phyloP scores from a whole-genome alignment of 2,113 vertebrate species.

The Actenoides lindsayi region DNA sequence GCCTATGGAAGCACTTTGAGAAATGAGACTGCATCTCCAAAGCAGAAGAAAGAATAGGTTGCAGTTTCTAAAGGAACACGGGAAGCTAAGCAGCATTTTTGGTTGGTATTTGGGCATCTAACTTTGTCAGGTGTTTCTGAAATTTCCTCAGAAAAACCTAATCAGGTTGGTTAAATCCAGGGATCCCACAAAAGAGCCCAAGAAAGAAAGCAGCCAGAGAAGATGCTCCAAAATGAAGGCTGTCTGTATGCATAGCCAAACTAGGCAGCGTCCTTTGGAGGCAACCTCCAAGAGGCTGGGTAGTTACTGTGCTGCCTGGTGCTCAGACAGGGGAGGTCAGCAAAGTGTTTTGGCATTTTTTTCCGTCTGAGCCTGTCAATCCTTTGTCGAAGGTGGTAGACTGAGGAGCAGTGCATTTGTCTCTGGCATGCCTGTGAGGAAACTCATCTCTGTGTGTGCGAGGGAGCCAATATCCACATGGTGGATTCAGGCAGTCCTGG shows the following conservation, averaged over 20 bases:
- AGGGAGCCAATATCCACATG: background rate
- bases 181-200: background rate
- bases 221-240: background rate
- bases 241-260: background rate
- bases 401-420: background rate
- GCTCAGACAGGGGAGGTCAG: background rate
- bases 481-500: background rate
- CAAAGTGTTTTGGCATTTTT: background rate
- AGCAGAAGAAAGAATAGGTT: background rate
- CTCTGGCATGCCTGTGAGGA: background rate
- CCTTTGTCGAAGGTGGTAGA: background rate
- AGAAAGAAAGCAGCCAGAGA: background rate
- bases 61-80: background rate
- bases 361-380: background rate
- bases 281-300: background rate
- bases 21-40: background rate
- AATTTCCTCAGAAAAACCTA: background rate
- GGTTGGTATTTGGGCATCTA: background rate
- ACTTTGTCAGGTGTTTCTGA: background rate
- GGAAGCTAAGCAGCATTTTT: background rate
- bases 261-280: background rate
- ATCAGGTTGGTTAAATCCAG: background rate
- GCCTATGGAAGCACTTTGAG: background rate
- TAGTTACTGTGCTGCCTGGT: fast-evolving
- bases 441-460: background rate